phyloP scores from a whole-genome alignment of 2,888 invertebrate species.

The Aricia artaxerxes region DNA sequence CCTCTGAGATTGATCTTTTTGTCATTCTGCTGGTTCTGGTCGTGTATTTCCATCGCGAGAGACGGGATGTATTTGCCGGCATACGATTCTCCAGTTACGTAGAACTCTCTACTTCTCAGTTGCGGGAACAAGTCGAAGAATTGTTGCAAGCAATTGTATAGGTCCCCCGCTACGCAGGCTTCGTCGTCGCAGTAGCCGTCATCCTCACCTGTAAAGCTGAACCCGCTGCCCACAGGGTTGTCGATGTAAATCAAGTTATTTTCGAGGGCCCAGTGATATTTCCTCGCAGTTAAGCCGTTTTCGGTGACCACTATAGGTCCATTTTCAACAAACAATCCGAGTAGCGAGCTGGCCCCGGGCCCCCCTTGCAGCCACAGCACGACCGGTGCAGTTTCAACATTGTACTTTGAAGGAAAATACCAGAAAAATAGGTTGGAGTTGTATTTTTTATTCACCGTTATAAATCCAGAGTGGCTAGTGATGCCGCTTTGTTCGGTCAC shows the following conservation, averaged over 20 bases:
- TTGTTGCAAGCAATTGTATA: slow-evolving; percentile 77
- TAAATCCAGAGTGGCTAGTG: slow-evolving; percentile 81
- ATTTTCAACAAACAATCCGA: slow-evolving; percentile 80
- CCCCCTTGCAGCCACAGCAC: slow-evolving; percentile 82
- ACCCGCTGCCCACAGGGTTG: slow-evolving; percentile 84
- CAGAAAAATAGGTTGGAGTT: slow-evolving; percentile 83
- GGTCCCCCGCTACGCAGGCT: slow-evolving; percentile 75
- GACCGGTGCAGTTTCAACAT: slow-evolving; percentile 66
- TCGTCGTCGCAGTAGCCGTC: slow-evolving; percentile 79
- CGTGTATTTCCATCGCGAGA: slow-evolving; percentile 75
- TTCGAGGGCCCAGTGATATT: slow-evolving; percentile 80
- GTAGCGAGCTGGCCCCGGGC: slow-evolving; percentile 78
- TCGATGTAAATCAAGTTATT: slow-evolving; percentile 83
- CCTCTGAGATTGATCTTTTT: slow-evolving; percentile 76
- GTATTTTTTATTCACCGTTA: slow-evolving; percentile 80
- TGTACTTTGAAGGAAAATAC: slow-evolving; percentile 81
- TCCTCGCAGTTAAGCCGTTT: slow-evolving; percentile 58
- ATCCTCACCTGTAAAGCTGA: slow-evolving; percentile 80
- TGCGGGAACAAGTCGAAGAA: slow-evolving; percentile 82
- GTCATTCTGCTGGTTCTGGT: slow-evolving; percentile 55
- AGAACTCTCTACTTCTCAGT: slow-evolving; percentile 77
- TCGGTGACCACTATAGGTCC: slow-evolving; percentile 78
- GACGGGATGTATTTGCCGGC: slow-evolving; percentile 80
- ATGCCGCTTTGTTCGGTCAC: slow-evolving; percentile 63
- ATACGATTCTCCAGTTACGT: slow-evolving; percentile 83